Percentiles rank a stretch among this genome's conserved stretches.
Evolutionary conservation across 2,113 vertebrate species (phyloP).

Genomic region (Ptychochromis oligacanthus): DNA sequence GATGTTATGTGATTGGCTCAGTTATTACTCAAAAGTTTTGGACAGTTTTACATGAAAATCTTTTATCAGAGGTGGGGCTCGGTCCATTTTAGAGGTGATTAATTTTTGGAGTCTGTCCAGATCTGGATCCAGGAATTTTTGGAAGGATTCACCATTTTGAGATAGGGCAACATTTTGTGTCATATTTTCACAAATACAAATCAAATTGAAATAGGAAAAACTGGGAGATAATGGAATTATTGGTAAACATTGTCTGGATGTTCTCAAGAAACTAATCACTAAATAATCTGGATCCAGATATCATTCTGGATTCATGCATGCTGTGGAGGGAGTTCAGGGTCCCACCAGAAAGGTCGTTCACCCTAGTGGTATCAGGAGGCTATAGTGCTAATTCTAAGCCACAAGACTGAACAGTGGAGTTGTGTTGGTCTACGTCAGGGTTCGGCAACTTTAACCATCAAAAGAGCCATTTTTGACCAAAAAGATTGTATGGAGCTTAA

Average conservation of each 20-base stretch:
- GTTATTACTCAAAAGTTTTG: conserved; percentile 3
- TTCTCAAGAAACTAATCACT: too few species aligned
- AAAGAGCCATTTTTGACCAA: neutral
- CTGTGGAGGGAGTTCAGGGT: neutral
- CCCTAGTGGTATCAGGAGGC: neutral
- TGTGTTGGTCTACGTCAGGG: neutral
- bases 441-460: neutral
- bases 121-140: neutral
- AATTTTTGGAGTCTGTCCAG: neutral
- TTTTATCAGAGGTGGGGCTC: neutral
- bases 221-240: too few species aligned
- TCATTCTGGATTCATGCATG: neutral
- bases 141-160: neutral
- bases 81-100: neutral
- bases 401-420: neutral
- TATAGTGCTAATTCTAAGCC: neutral
- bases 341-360: neutral
- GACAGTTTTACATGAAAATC: neutral
- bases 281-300: neutral
- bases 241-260: too few species aligned
- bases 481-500: neutral
- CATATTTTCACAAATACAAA: neutral
- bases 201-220: neutral
- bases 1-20: neutral
- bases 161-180: neutral